Base-by-base conservation (phyloP, 2,888 invertebrate species). In the Eretmocerus hayati region DNA sequence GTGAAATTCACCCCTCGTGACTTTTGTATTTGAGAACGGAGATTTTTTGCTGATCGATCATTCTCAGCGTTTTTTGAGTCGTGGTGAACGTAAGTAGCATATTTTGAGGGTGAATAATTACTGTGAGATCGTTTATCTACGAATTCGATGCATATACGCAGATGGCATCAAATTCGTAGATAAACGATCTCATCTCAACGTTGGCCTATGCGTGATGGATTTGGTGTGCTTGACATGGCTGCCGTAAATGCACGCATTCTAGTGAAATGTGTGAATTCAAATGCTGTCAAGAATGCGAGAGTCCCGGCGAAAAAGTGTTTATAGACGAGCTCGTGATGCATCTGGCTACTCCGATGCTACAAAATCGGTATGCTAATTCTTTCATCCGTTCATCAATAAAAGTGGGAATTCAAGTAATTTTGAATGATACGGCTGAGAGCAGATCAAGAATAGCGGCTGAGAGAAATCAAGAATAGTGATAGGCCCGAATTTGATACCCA, bases 181-280 rank as follows among this genome's bases (percentile, higher is more conserved):
- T n/a, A n/a, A n/a, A n/a, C n/a, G n/a, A n/a, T n/a, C n/a, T n/a
- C n/a, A n/a, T n/a, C n/a, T n/a, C n/a, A n/a, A n/a, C 22, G 59
- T 21, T 62, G 60, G 61, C 58, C 59, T 16, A 36, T 59, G 46
- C 41, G 58, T 30, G 33, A 59, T 37, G 58, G 58, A 45, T 56
- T 45, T 40, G 56, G 56, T 2, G 59, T 59, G 49, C 43, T 61
- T 13, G 58, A 61, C 33, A 54, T 57, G 45, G 54, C 56, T 8
- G 55, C 53, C 4, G 56, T 60, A 11, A 62, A 60, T 44, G 55
- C 55, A 20, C 18, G 50, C 11, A 48, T 55, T 36, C 41, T 55
- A 23, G 5, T 42, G 23, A 9, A n/a, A 44, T 13, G 8, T 13
- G 8, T 9, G 13, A 30, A 30, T 30, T 13, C 13, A 9, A 30